Base-by-base conservation (phyloP, 1,140 invertebrate genomes). In the Rhynchophorus ferrugineus region DNA sequence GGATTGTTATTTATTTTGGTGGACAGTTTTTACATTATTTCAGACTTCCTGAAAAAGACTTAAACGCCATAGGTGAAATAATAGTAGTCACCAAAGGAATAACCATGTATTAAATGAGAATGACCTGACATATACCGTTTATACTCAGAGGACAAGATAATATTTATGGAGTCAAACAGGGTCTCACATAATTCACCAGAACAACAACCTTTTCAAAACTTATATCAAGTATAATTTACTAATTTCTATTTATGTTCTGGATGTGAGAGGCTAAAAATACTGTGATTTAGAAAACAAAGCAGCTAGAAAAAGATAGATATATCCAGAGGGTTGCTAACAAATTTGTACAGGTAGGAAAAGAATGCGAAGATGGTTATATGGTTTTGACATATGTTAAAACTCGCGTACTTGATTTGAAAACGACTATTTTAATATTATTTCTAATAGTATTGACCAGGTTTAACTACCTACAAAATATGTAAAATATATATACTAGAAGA, bases 231-330 rank as follows among this genome's bases (percentile, higher is more conserved):
- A 29, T 29, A 11, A 29, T 21, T 11, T 43, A 11, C 13, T 24
- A 24, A 9, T 44, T 44, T 44, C 3, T 44, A 44, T 5, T 44
- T 44, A 3, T 7, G 9, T 24, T 44, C 6, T 29, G 8, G 16
- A 33, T 18, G 24, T 18, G 33, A 17, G 38, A 50, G 48, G 17
- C 37, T 42, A 50, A 50, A 43, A 50, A 22, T 44, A 44, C 49
- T 52, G 49, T 52, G 49, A 52, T 52, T 44, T 52, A 52, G 49
- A 29, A 29, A 29, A 50, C 16, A 43, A 52, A 52, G 49, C 49
- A 52, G 49, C 49, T 38, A 45, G 38, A 44, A 2, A 33, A 37
- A 16, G 29, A 37, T 16, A 18, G 33, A 17, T 50, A 11, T 33
- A 42, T 24, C 9, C 24, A 22, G 36, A 21, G 9, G 48, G 48